Base-by-base conservation (phyloP, 1,140 invertebrate species). In the Protaetia brevitarsis region DNA sequence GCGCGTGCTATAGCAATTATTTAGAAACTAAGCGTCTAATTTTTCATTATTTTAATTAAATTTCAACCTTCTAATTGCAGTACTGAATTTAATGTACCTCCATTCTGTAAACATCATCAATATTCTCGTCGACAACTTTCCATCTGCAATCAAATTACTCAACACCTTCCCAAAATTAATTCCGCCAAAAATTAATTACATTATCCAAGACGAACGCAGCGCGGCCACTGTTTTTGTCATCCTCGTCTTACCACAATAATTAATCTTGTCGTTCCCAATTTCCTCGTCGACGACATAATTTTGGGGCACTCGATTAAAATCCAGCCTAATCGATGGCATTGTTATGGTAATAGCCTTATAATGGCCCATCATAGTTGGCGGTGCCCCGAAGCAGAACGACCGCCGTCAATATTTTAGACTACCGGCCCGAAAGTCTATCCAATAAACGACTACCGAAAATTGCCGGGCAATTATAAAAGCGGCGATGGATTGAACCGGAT, bases 341-440 rank as follows among this genome's bases (percentile, higher is more conserved):
- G 41, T 51, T 51, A 51, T 51, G 19, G 41, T 51, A 51, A 51
- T 51, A 51, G 19, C 41, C 41, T 51, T 23, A 21, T 51, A 51
- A 51, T 51, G 41, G 19, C 41, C 41, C 41, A 19, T 51, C 41
- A 51, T 19, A 51, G 13, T 51, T 23, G 19, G 41, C 41, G 21
- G 19, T 23, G 19, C 16, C 41, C 7, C 1, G 19, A 19, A 23
- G 41, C 41, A 2, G 19, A 19, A 34, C 5, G 1, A 26, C 41
- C 26, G 11, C 41, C 16, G 19, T 10, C 16, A 7, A 51, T 51
- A 23, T 51, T 19, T 8, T 23, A 5, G 41, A n/a, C 31, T 34
- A 34, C 31, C 31, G 8, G 31, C 16, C 13, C 8, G 1, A 45
- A 45, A 7, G 3, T 4, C 8, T 13, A 1, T 21, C 41, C 10